phyloP scores from a whole-genome alignment of 2,113 vertebrate species.

The Mesocricetus auratus region DNA sequence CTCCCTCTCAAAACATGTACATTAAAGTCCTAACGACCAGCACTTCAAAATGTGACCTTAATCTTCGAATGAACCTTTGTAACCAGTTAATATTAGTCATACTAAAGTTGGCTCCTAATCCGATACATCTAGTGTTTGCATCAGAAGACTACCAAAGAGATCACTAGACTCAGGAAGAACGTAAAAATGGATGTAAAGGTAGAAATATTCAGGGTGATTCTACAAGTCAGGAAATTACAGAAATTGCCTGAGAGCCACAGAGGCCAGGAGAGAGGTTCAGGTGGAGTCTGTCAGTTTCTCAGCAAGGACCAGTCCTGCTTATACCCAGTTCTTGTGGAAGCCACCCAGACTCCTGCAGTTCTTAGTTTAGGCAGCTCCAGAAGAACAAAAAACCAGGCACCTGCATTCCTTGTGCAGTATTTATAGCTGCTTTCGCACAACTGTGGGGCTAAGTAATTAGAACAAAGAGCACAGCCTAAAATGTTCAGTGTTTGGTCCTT shows the following conservation, averaged over 20 bases:
- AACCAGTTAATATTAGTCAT: background rate
- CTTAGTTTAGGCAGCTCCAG: background rate
- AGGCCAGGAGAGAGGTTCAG: background rate
- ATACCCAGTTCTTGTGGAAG: background rate
- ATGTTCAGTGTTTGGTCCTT: background rate
- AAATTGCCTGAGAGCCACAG: background rate
- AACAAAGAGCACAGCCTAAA: slow-evolving; percentile 16
- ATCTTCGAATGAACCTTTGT: background rate
- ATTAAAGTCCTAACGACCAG: background rate
- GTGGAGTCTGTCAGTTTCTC: background rate
- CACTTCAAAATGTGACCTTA: background rate
- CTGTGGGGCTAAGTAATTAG: background rate
- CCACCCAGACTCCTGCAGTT: background rate
- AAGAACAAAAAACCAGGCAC: background rate
- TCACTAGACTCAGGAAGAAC: background rate
- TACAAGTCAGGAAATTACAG: background rate
- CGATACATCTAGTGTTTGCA: background rate
- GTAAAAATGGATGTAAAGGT: background rate
- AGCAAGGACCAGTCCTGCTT: background rate
- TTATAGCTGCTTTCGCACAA: background rate
- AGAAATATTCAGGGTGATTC: background rate
- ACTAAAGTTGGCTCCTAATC: background rate
- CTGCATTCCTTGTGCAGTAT: background rate
- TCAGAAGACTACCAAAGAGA: background rate
- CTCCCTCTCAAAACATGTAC: background rate